A percentile compares a stretch with the other conserved stretches of the same genome.
These are phyloP conservation scores for Tridacna gigas DNA, from an alignment of 2,888 invertebrate genomes.

Conservation along the genomic window DNA sequence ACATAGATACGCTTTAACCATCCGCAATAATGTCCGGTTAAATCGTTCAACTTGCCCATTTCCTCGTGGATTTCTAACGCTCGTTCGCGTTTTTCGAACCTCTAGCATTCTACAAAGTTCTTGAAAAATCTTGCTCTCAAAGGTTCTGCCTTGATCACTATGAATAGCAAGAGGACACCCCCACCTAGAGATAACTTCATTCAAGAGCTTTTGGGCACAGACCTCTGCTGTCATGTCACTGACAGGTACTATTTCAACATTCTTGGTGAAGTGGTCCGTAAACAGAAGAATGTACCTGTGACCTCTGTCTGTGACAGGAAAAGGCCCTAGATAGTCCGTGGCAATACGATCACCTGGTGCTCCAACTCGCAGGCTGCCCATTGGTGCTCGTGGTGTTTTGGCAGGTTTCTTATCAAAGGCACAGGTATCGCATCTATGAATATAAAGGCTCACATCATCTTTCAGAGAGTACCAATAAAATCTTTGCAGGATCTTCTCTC, in stretches of 20 bases:
- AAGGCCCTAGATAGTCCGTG: not conserved
- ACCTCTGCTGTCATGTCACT: not conserved
- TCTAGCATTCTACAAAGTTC: not conserved
- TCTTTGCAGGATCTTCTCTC: not conserved
- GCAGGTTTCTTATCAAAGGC: not conserved
- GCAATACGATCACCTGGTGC: not conserved
- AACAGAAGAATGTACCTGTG: not conserved
- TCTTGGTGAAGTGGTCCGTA: not conserved
- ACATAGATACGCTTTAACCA: conserved; percentile 54
- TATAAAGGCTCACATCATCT: not conserved
- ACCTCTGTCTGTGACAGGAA: not conserved
- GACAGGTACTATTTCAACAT: not conserved
- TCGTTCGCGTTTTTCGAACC: not conserved
- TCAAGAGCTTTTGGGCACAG: not conserved
- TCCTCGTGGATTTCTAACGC: not conserved
- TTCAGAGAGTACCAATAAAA: not conserved
- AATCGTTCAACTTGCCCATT: conserved; percentile 2
- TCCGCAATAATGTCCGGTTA: conserved; percentile 33
- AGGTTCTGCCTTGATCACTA: not conserved
- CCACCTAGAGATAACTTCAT: not conserved
- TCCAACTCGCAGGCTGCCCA: not conserved
- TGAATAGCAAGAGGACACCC: not conserved
- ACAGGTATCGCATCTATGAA: not conserved
- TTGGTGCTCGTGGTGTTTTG: not conserved
- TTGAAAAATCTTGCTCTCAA: not conserved